Base-by-base conservation (phyloP, 2,888 invertebrate genomes). In the Aporophyla lueneburgensis region DNA sequence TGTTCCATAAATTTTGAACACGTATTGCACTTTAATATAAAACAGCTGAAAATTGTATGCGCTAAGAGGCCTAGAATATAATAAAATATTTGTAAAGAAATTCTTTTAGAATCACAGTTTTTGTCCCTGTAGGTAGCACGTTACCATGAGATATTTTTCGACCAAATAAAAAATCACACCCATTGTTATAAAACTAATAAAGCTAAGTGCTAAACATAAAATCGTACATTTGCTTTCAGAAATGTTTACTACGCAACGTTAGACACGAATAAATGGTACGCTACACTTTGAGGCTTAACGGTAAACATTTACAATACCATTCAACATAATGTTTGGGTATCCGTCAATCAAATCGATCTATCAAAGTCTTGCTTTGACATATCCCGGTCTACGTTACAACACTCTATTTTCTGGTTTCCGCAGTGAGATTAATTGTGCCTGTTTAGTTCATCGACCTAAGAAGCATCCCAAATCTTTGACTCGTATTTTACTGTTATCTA, bases 321-420 rank as follows among this genome's bases (percentile, higher is more conserved):
- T 68, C 53, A 19, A 14, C 54, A 46, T 56, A 14, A 66, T 80
- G 70, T 80, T 80, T 83, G 24, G 54, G 65, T 51, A 27, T 9
- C 56, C 27, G 78, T 77, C 83, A 67, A 49, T 80, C 78, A 83
- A 46, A 53, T 53, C 67, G 49, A 69, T 67, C 70, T 83, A 80
- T 83, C 69, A 67, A 77, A 53, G 62, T 78, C 61, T 46, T 58
- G 83, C 78, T 83, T 83, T 79, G 69, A 68, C 58, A 51, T 33
- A 19, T 53, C 5, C 54, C 43, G 5, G 3, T 21, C 2, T 66
- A n/a, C 59, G 43, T 83, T 59, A 70, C 66, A 80, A 80, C 69
- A 67, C 19, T 71, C 27, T 24, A 54, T n/a, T 81, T 54, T 49
- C 21, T 56, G 40, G 19, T 51, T 76, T 63, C 59, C 49, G 40